phyloP scores from a whole-genome alignment of 2,797 vertebrate genomes.

The Clarias pachynema region DNA sequence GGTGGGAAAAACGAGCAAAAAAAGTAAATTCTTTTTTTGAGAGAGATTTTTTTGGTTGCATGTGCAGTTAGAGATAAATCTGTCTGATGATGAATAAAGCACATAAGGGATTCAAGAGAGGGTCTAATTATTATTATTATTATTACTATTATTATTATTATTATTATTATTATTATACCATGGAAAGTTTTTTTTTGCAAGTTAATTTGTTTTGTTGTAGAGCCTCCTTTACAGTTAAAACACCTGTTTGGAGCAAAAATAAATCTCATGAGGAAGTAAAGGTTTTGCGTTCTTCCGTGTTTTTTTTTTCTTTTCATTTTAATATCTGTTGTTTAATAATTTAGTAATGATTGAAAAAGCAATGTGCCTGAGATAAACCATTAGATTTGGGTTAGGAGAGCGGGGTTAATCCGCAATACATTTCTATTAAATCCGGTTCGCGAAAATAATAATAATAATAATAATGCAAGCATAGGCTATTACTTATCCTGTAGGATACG shows the following conservation, averaged over 20 bases:
- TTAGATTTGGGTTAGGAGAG: neutral
- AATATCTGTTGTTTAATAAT: neutral
- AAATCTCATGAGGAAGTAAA: neutral
- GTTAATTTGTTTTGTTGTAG: neutral
- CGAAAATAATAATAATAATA: neutral
- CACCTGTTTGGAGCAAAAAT: slow-evolving; percentile 21
- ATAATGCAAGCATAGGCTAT: neutral
- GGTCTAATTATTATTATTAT: neutral
- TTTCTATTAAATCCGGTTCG: neutral
- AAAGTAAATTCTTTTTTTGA: neutral
- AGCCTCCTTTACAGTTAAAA: neutral
- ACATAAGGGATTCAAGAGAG: neutral
- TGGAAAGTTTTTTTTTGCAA: too few relatives aligned
- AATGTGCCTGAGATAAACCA: neutral
- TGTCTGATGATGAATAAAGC: neutral
- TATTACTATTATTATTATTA: neutral
- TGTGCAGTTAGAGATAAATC: neutral
- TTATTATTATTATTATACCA: slow-evolving; percentile 1
- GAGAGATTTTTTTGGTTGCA: neutral
- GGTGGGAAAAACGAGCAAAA: neutral
- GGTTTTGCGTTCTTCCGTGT: neutral
- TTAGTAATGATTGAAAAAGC: neutral
- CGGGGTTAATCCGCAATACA: neutral
- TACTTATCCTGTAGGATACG: neutral
- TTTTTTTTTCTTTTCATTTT: neutral